Evolutionary conservation across 2,797 vertebrate genomes (phyloP).

Genomic region (Girardinus metallicus): DNA sequence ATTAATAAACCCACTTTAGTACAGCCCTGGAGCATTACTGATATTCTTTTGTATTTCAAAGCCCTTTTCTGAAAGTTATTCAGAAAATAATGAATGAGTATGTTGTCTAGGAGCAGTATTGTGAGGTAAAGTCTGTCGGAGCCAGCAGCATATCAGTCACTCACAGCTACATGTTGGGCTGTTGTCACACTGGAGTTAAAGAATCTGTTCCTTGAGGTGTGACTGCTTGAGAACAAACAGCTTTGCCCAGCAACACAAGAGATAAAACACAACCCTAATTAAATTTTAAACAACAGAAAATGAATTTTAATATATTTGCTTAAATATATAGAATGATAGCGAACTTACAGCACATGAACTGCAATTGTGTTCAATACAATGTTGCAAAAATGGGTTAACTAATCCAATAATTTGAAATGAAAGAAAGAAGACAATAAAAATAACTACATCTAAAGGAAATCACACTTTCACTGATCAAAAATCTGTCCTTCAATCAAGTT

Average conservation of each 20-base stretch:
- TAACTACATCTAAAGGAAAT: constrained; percentile 15
- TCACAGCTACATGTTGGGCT: constrained; percentile 56
- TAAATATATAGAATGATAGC: not conserved
- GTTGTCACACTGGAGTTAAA: constrained; percentile 52
- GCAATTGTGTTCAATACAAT: constrained; percentile 27
- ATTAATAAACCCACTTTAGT: constrained; percentile 50
- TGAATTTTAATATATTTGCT: not conserved
- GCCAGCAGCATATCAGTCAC: constrained; percentile 52
- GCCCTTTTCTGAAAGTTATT: constrained; percentile 52
- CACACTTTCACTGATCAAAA: constrained; percentile 4
- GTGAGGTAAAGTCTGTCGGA: constrained; percentile 62
- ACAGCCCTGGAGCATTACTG: constrained; percentile 48
- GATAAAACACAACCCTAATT: constrained; percentile 3
- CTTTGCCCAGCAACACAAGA: constrained; percentile 24
- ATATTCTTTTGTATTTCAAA: constrained; percentile 65
- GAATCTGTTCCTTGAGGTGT: constrained; percentile 21
- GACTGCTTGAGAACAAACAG: constrained; percentile 10
- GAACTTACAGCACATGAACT: not conserved
- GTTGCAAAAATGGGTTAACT: constrained; percentile 23
- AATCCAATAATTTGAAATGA: constrained; percentile 24
- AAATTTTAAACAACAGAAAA: not conserved
- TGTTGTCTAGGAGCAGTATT: constrained; percentile 66
- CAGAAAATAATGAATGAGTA: constrained; percentile 53
- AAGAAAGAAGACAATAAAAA: constrained; percentile 15
- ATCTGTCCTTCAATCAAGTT: not conserved